Conservation (phyloP, 1,140 invertebrate genomes). For the Hestina assimilis region DNA sequence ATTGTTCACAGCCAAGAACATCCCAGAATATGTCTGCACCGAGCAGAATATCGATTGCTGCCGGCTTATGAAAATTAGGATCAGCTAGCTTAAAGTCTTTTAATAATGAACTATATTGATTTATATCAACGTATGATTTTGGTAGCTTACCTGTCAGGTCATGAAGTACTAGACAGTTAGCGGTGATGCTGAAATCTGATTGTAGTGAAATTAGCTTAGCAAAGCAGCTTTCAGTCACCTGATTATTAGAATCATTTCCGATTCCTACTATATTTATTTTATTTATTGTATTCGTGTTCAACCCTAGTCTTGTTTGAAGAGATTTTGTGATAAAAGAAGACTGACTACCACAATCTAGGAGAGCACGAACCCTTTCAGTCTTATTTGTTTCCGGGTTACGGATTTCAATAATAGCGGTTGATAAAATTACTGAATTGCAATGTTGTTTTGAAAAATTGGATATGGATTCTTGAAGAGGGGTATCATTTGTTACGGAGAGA, state of each 20-base stretch:
- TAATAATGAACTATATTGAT: too few species aligned
- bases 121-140: too few species aligned
- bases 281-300: slow-evolving; percentile 18
- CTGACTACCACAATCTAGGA: slow-evolving; percentile 38
- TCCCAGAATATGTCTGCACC: too few species aligned
- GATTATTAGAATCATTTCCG: slow-evolving; percentile 26
- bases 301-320: slow-evolving; percentile 17
- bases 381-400: slow-evolving; percentile 23
- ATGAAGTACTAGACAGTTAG: too few species aligned
- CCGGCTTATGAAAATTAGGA: too few species aligned
- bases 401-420: slow-evolving; percentile 32
- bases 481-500: too few species aligned
- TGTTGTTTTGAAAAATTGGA: slow-evolving; percentile 16
- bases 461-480: not conserved
- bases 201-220: slow-evolving; percentile 19
- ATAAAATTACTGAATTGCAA: slow-evolving; percentile 24
- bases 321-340: slow-evolving; percentile 36
- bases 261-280: slow-evolving; percentile 31
- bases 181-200: too few species aligned
- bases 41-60: too few species aligned
- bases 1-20: too few species aligned
- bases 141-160: too few species aligned
- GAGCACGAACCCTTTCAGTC: slow-evolving; percentile 23
- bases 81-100: too few species aligned
- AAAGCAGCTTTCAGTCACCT: slow-evolving; percentile 21